These are phyloP conservation scores for Pangasius sanitwongsei DNA, from an alignment of 2,797 vertebrate genomes.

Conservation along the genomic window DNA sequence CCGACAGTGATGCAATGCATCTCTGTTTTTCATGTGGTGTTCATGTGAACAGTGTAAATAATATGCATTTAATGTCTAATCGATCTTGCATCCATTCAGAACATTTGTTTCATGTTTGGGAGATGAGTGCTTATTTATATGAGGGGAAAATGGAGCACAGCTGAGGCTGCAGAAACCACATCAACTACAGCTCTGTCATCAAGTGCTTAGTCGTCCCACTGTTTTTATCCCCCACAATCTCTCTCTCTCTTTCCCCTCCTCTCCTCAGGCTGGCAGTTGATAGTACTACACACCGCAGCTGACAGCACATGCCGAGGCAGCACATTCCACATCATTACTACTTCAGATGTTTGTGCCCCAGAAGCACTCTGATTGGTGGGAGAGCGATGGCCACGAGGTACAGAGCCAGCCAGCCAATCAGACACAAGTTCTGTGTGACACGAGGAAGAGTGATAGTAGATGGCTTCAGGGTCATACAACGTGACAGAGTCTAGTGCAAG, in stretches of 20 bases:
- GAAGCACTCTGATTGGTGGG: conserved; percentile 73
- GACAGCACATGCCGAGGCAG: conserved; percentile 79
- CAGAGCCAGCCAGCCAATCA: conserved; percentile 73
- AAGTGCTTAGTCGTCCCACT: conserved; percentile 58
- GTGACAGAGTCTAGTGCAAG: background rate
- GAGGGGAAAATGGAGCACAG: conserved; percentile 39
- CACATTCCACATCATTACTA: conserved; percentile 83
- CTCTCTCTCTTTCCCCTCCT: conserved; percentile 54
- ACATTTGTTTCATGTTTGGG: background rate
- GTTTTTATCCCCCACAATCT: conserved; percentile 39
- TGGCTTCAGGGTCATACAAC: conserved; percentile 51
- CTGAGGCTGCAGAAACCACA: conserved; percentile 41
- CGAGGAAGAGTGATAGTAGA: conserved; percentile 68
- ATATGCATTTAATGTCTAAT: background rate
- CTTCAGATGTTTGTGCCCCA: conserved; percentile 80
- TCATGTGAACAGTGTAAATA: background rate
- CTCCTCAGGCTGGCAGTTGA: conserved; percentile 66
- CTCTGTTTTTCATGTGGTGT: background rate
- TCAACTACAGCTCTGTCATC: conserved; percentile 70
- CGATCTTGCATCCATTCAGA: background rate
- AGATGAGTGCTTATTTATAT: conserved; percentile 3
- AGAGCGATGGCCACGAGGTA: conserved; percentile 65
- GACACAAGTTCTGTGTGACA: conserved; percentile 62
- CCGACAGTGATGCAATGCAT: background rate
- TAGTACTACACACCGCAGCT: conserved; percentile 77